Evolutionary conservation across 2,113 vertebrate species (phyloP).

Genomic region (Pachypanchax playfairii): DNA sequence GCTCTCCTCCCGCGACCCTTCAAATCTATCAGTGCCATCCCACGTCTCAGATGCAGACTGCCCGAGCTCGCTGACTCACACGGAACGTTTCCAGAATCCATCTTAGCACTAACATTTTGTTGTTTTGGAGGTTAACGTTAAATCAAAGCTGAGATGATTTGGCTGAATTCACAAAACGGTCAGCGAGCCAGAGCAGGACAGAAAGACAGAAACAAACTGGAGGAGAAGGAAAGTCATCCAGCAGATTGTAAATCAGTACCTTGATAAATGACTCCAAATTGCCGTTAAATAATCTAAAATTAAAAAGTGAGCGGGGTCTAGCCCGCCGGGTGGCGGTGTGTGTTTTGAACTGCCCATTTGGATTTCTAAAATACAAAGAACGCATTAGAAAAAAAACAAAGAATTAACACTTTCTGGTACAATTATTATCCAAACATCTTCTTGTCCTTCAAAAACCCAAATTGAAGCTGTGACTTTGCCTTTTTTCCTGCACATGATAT

Average conservation of each 20-base stretch:
- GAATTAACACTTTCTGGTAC: slow-evolving; percentile 12
- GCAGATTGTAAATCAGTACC: slow-evolving; percentile 83
- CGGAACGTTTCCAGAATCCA: slow-evolving; percentile 56
- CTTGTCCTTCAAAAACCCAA: slow-evolving; percentile 9
- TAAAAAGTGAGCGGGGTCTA: slow-evolving; percentile 91
- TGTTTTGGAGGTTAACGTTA: slow-evolving; percentile 23
- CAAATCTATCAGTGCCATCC: slow-evolving; percentile 60
- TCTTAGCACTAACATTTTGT: slow-evolving; percentile 75
- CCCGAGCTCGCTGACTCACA: slow-evolving; percentile 79
- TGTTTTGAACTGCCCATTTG: slow-evolving; percentile 88
- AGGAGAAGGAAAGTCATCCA: slow-evolving; percentile 62
- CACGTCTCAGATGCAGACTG: slow-evolving; percentile 69
- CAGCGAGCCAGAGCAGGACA: slow-evolving; percentile 63
- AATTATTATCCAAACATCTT: slow-evolving; percentile 1
- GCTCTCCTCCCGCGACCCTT: slow-evolving; percentile 49
- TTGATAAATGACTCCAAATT: slow-evolving; percentile 95
- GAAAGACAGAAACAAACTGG: slow-evolving; percentile 76
- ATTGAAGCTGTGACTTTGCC: slow-evolving; percentile 19
- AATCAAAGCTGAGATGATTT: slow-evolving; percentile 51
- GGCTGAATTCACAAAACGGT: slow-evolving; percentile 54
- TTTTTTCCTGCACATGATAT: slow-evolving; percentile 20
- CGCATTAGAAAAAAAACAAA: slow-evolving; percentile 46
- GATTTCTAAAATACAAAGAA: slow-evolving; percentile 91
- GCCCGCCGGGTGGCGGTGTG: slow-evolving; percentile 90
- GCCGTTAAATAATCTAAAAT: slow-evolving; percentile 96